Evolutionary conservation across 2,797 vertebrate species (phyloP), one percentile per base, ranked within the genome.

Genomic region (Kryptopterus vitreolus): DNA sequence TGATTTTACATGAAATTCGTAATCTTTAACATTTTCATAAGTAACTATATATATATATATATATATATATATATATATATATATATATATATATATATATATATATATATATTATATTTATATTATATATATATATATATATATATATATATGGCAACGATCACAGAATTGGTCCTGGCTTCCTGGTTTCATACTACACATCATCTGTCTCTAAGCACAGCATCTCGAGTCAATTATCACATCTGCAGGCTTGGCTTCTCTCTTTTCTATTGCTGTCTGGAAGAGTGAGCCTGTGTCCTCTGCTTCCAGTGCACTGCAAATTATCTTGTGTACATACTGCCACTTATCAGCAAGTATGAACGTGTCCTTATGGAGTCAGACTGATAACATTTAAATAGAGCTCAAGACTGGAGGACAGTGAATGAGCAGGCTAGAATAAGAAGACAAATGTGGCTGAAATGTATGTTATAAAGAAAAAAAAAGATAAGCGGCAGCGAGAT

Each of bases 131-230:
- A 38, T 38, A 38, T 38, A 38, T 38, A 43, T 43, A 43, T 43
- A 43, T 43, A 43, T 38, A 38, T 6, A 38, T 38, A 38, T 38
- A 38, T 1, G n/a, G n/a, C n/a, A n/a, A n/a, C n/a, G n/a, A n/a
- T n/a, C n/a, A n/a, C n/a, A n/a, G n/a, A n/a, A 69, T 84, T 88
- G 88, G 85, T 83, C 87, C 87, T 84, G 81, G 82, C 79, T 80
- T 81, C 84, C 81, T 85, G 81, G 57, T 35, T 84, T 87, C 43
- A 61, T 66, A 43, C 63, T 66, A 53, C 43, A 68, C 29, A 69
- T 57, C 31, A 16, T 69, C 77, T 82, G 55, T 58, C 82, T 57
- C 29, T 71, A 73, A 63, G 43, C 58, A 76, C 43, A 76, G 26
- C 26, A 78, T 9, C 63, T 31, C 35, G 63, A 69, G 76, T 68